phyloP scores from a whole-genome alignment of 37 sponge, comb jelly and placozoan genomes.

The Oscarella lobularis region DNA sequence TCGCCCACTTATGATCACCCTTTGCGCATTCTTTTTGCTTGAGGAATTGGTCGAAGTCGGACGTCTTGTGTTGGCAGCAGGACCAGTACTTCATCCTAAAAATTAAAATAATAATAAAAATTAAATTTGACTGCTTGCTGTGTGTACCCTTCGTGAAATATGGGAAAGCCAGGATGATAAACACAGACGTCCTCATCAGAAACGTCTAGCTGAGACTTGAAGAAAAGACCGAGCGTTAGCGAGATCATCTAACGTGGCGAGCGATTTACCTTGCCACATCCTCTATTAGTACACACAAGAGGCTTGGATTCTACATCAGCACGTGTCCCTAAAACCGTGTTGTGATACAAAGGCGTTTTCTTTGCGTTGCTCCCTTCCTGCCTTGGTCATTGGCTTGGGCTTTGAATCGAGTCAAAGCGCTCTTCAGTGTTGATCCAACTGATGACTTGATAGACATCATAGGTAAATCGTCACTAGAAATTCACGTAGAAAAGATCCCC shows the following conservation, averaged over 20 bases:
- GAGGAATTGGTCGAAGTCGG: constrained; percentile 82
- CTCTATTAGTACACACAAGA: neutral
- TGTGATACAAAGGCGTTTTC: too few relatives aligned
- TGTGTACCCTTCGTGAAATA: constrained; percentile 87
- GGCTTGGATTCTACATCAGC: too few relatives aligned
- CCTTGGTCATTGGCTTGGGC: too few relatives aligned
- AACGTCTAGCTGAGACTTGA: too few relatives aligned
- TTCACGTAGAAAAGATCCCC: neutral
- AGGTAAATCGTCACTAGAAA: neutral
- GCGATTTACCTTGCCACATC: neutral
- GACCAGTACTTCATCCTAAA: constrained; percentile 73
- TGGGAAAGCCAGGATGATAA: constrained; percentile 74
- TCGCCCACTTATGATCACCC: constrained; percentile 70
- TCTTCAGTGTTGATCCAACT: neutral
- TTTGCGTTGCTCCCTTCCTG: too few relatives aligned
- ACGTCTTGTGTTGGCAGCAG: constrained; percentile 74
- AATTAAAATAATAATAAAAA: neutral
- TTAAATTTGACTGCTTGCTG: neutral
- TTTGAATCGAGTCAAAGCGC: neutral
- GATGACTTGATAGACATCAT: neutral
- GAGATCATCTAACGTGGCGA: neutral
- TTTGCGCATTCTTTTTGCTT: constrained; percentile 70
- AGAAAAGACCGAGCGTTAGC: too few relatives aligned
- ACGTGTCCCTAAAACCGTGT: too few relatives aligned
- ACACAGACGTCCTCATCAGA: too few relatives aligned